Base-by-base conservation (phyloP, 2,797 vertebrate species). In the Dicrostonyx torquatus region DNA sequence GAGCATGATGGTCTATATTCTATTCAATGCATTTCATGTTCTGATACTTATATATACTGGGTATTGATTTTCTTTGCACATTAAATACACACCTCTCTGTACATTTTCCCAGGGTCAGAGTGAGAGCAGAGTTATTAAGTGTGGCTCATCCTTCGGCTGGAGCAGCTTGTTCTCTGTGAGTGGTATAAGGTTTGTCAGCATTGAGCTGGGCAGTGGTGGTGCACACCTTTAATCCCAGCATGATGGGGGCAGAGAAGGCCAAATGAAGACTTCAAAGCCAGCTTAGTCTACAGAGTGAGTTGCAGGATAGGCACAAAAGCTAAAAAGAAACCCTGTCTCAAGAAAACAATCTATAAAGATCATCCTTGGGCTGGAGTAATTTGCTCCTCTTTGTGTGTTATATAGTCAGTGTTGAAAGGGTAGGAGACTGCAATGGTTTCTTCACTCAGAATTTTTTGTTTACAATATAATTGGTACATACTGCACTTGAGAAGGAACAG, bases 391-490 rank as follows among this genome's bases (percentile, higher is more conserved):
- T 13, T 72, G 26, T 62, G 7, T 24, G 43, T 20, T 60, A 3
- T 15, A 22, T 18, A 24, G 15, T n/a, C n/a, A 40, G 5, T 17
- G 11, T 37, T 29, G 8, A 3, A 20, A 1, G 0, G 4, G 14
- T 0, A 31, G 2, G 14, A 70, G 7, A 26, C 22, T 5, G 40
- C 12, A 62, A 53, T 1, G 9, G 2, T 13, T 89, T 80, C 40
- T 5, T 45, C 7, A 29, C 9, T 37, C 2, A 12, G 0, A 62
- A 72, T 60, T 29, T 55, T 29, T 34, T 78, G 22, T 85, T 43
- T 68, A 22, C 75, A 72, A 75, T 50, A 18, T 5, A 53, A 29
- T 2, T 22, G 14, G 26, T 11, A 31, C 11, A 29, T n/a, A 37
- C 9, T 53, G 10, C 43, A 17, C 9, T 9, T 60, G 43, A 31